These are phyloP conservation scores for Suncus etruscus DNA, from an alignment of 2,113 vertebrate species.

Conservation along the genomic window DNA sequence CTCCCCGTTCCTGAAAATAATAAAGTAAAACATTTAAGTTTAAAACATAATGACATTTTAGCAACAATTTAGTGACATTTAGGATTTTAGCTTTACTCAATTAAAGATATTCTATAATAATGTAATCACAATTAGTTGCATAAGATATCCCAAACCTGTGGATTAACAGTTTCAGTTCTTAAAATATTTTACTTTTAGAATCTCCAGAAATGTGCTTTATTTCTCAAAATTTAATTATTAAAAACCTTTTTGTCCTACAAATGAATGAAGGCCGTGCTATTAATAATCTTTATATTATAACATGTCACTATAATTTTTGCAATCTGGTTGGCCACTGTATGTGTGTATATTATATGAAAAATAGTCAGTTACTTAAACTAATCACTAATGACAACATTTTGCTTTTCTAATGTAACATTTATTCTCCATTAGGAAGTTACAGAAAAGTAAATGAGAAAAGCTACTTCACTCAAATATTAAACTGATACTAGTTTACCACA, in stretches of 20 bases:
- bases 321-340: neutral
- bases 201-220: constrained; percentile 8
- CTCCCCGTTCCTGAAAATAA: too few relatives aligned
- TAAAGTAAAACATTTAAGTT: constrained; percentile 7
- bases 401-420: neutral
- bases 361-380: constrained; percentile 10
- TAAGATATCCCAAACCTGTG: neutral
- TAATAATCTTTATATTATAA: neutral
- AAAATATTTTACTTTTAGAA: neutral
- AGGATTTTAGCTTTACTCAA: constrained; percentile 1
- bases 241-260: constrained; percentile 19
- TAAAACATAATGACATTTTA: constrained; percentile 42
- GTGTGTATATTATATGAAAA: neutral
- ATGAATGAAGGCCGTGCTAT: neutral
- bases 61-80: neutral
- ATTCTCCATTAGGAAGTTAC: neutral
- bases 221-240: neutral
- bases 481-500: neutral
- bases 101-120: constrained; percentile 9
- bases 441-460: neutral
- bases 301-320: neutral
- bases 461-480: too few relatives aligned
- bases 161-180: neutral
- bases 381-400: neutral
- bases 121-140: constrained; percentile 20